A percentile compares a stretch with the other conserved stretches of the same genome.
Conservation (phyloP, 2,113 vertebrate species). For the Apodemus speciosus region DNA sequence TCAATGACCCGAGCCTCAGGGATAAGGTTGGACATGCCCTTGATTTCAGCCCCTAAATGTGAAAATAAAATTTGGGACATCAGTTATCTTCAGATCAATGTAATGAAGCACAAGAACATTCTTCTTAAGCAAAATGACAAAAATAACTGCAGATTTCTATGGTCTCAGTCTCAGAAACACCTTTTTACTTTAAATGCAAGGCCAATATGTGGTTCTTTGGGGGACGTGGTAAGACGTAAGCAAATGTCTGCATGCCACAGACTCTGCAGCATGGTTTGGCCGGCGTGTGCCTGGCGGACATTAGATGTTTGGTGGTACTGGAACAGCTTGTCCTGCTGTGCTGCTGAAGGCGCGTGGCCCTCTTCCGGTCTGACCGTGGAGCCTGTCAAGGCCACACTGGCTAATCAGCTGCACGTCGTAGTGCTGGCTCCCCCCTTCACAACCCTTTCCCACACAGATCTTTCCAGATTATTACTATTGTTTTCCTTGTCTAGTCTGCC, state of each 20-base stretch:
- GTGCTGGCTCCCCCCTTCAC: not conserved
- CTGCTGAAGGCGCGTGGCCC: not conserved
- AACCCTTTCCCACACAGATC: not conserved
- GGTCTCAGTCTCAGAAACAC: not conserved
- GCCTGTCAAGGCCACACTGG: not conserved
- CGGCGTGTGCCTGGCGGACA: not conserved
- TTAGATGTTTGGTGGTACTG: not conserved
- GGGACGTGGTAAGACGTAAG: not conserved
- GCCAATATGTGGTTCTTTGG: not conserved
- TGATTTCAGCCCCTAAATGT: constrained; percentile 11
- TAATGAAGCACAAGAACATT: not conserved
- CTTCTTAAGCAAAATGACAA: constrained; percentile 26
- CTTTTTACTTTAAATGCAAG: not conserved
- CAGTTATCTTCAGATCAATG: constrained; percentile 1
- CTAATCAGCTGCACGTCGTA: not conserved
- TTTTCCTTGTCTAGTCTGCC: not conserved
- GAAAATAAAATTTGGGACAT: not conserved
- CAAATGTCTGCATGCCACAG: not conserved
- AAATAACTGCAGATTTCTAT: not conserved
- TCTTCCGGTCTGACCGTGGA: not conserved
- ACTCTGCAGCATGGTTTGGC: not conserved
- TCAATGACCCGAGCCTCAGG: constrained; percentile 99
- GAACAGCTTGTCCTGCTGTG: not conserved
- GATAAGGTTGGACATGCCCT: constrained; percentile 92
- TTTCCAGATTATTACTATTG: not conserved